phyloP scores from a whole-genome alignment of 92 coral and sea anemone species.

The Zoanthus sociatus region DNA sequence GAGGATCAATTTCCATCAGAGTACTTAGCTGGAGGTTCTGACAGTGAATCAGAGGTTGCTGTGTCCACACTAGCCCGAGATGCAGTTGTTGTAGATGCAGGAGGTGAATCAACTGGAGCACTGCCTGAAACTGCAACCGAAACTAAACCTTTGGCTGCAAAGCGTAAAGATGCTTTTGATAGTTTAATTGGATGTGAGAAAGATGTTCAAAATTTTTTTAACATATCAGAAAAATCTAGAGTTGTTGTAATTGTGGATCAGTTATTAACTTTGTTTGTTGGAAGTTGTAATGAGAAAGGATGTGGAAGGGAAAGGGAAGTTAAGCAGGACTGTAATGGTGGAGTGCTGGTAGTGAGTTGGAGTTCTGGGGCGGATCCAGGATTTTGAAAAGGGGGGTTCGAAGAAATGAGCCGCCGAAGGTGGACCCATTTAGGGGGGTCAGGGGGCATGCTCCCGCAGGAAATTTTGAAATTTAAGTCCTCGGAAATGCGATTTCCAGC shows the following conservation, averaged over 20 bases:
- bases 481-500: too few relatives aligned
- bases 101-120: background rate
- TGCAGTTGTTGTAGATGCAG: background rate
- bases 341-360: constrained; percentile 46
- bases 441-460: too few relatives aligned
- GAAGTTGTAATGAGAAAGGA: constrained; percentile 33
- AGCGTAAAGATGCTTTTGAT: constrained; percentile 4
- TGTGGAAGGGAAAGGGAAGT: constrained; percentile 19
- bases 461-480: too few relatives aligned
- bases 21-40: background rate
- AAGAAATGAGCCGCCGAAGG: too few relatives aligned
- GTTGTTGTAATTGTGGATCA: background rate
- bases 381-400: too few relatives aligned
- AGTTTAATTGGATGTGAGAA: background rate
- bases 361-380: too few relatives aligned
- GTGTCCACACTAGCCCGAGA: background rate
- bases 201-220: background rate
- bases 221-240: background rate
- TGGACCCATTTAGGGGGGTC: too few relatives aligned
- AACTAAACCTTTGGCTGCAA: constrained; percentile 3
- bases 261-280: constrained; percentile 11
- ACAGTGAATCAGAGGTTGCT: background rate
- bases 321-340: constrained; percentile 40
- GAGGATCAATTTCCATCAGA: background rate
- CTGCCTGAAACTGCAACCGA: background rate